Conservation (phyloP, 2,888 invertebrate species). For the Macrosiphum euphorbiae region DNA sequence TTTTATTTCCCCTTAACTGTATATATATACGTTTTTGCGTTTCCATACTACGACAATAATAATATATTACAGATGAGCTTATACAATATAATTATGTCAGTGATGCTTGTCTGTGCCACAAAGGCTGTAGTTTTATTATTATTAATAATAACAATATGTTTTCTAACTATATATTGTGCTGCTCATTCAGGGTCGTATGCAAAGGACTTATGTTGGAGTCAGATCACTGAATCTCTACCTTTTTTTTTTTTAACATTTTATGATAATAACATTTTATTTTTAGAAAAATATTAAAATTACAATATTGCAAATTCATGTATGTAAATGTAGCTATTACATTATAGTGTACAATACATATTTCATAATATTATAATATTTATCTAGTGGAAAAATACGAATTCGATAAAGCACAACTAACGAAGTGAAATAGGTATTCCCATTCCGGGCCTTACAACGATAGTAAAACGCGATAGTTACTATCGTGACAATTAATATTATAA, state of each 20-base stretch:
- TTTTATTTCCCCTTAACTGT: neutral
- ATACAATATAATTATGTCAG: neutral
- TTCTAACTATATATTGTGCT: neutral
- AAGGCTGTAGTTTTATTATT: neutral
- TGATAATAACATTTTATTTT: neutral
- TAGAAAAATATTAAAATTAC: neutral
- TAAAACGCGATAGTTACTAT: neutral
- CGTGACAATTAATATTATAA: no score
- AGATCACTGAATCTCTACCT: neutral
- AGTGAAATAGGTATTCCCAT: neutral
- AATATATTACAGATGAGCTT: neutral
- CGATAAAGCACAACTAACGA: neutral
- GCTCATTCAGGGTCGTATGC: neutral
- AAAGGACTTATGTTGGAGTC: neutral
- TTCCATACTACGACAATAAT: neutral
- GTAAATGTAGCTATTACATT: no score
- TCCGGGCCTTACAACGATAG: neutral
- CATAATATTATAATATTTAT: no score
- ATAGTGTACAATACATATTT: no score
- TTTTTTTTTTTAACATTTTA: neutral
- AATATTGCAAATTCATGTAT: no score
- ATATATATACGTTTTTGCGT: neutral
- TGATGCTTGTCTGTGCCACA: neutral
- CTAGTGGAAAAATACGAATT: neutral
- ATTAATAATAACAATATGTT: neutral